These are phyloP conservation scores for Aporophyla nigra DNA, from an alignment of 2,888 invertebrate genomes.

Conservation along the genomic window DNA sequence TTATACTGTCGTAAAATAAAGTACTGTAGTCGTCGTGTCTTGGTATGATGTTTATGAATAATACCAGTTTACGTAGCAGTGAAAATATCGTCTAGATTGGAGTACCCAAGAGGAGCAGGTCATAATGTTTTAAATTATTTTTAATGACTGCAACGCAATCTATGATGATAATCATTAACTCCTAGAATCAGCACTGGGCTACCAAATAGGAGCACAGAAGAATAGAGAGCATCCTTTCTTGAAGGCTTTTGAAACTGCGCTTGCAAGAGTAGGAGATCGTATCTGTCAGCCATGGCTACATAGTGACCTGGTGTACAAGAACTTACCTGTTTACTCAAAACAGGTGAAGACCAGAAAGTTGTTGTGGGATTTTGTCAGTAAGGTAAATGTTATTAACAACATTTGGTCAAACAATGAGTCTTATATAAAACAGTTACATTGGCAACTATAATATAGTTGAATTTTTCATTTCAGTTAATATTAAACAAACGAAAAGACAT, in stretches of 20 bases:
- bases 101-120: too few species aligned
- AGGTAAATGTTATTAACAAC: slow-evolving; percentile 29
- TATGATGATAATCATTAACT: neutral
- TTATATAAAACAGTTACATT: neutral
- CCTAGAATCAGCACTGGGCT: slow-evolving; percentile 55
- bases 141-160: neutral
- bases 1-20: neutral
- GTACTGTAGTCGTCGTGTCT: neutral
- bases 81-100: neutral
- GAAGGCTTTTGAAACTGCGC: slow-evolving; percentile 55
- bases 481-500: neutral
- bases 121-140: neutral
- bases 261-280: slow-evolving; percentile 45
- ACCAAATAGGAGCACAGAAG: slow-evolving; percentile 52
- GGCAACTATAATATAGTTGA: neutral
- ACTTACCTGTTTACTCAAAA: slow-evolving; percentile 47
- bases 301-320: slow-evolving; percentile 62
- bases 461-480: neutral
- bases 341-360: slow-evolving; percentile 32
- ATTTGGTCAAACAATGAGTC: neutral
- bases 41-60: neutral
- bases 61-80: too few species aligned
- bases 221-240: slow-evolving; percentile 58
- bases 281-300: slow-evolving; percentile 67
- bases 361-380: slow-evolving; percentile 57